A percentile compares a stretch with the other conserved stretches of the same genome.
phyloP scores from a whole-genome alignment of 2,113 vertebrate genomes.

The Oplegnathus fasciatus region DNA sequence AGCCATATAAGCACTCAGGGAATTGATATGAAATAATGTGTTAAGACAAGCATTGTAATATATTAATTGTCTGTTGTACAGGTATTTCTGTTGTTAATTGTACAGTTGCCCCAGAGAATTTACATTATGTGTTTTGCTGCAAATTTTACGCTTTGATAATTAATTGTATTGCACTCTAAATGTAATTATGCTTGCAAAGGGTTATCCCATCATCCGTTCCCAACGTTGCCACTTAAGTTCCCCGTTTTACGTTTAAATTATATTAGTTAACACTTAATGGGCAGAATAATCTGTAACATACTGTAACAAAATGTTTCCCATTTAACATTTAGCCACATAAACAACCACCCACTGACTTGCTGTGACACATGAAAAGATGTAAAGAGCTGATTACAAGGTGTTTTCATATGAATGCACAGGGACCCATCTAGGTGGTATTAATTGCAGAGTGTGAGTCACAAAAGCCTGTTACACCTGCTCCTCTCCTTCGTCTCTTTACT shows the following conservation, averaged over 20 bases:
- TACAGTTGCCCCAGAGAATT: conserved; percentile 12
- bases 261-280: conserved; percentile 14
- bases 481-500: conserved; percentile 32
- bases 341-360: conserved; percentile 2
- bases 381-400: background rate
- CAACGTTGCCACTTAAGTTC: background rate
- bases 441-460: conserved; percentile 44
- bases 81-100: conserved; percentile 32
- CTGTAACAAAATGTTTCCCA: background rate
- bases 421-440: conserved; percentile 50
- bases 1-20: background rate
- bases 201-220: conserved; percentile 15
- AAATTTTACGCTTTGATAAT: conserved; percentile 34
- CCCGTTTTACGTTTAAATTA: background rate
- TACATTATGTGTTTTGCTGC: conserved; percentile 9
- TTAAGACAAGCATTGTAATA: background rate
- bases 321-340: conserved; percentile 1
- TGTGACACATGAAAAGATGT: conserved; percentile 1
- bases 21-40: conserved; percentile 16
- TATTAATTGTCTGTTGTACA: background rate
- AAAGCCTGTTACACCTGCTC: conserved; percentile 55
- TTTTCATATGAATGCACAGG: conserved; percentile 23
- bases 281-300: background rate
- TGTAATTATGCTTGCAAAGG: conserved; percentile 30
- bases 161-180: conserved; percentile 27